These are phyloP conservation scores for Asarcornis scutulata DNA, from an alignment of 2,113 vertebrate genomes.

Conservation along the genomic window DNA sequence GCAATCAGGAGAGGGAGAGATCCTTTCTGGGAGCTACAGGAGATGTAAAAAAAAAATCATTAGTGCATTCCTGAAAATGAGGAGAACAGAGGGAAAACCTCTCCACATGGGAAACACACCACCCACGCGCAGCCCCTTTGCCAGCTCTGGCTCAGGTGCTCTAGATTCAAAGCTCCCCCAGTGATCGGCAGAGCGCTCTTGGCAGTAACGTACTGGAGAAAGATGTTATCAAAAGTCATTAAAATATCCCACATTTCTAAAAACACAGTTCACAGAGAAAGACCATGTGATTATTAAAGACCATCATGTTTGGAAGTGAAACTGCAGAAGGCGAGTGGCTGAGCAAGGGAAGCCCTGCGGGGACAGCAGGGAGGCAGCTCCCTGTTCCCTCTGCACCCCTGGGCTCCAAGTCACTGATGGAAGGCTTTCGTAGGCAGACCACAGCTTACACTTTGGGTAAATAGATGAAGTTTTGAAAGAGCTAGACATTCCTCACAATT, in stretches of 20 bases:
- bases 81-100: not conserved
- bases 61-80: constrained; percentile 1
- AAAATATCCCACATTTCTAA: not conserved
- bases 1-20: not conserved
- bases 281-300: not conserved
- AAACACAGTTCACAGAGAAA: not conserved
- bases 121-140: rapidly evolving
- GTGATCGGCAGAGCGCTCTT: not conserved
- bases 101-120: not conserved
- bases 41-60: not conserved
- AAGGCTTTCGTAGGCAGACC: not conserved
- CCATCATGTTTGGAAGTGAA: not conserved
- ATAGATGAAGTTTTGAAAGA: not conserved
- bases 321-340: not conserved
- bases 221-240: not conserved
- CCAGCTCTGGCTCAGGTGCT: not conserved
- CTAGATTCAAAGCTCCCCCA: not conserved
- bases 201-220: not conserved
- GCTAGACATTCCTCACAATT: constrained; percentile 4
- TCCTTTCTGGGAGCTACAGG: not conserved
- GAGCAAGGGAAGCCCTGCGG: not conserved
- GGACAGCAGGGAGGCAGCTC: too few relatives aligned
- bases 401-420: too few relatives aligned
- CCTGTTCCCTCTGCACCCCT: not conserved
- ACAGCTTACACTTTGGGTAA: not conserved